A percentile compares a stretch with the other conserved stretches of the same genome.
Evolutionary conservation across 2,888 invertebrate species (phyloP).

Genomic region (Spodoptera littoralis): DNA sequence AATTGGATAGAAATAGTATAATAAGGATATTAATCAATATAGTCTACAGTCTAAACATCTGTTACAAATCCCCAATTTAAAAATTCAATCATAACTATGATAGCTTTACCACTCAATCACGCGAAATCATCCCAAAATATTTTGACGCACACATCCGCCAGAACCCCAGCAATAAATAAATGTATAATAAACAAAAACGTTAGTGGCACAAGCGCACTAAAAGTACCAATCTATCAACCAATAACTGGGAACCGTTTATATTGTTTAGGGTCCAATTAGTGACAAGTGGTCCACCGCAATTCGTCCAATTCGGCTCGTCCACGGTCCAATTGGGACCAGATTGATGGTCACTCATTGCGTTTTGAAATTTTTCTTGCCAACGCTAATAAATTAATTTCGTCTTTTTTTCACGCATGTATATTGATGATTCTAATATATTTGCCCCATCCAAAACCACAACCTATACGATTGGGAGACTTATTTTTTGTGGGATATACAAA

Average conservation of each 20-base stretch:
- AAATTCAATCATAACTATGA: neutral
- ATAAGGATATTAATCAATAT: no score
- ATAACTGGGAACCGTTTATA: slow-evolving; percentile 59
- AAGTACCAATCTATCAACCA: slow-evolving; percentile 71
- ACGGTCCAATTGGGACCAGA: slow-evolving; percentile 62
- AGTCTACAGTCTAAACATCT: no score
- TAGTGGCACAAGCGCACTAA: slow-evolving; percentile 34
- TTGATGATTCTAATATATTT: no score
- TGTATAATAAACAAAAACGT: slow-evolving; percentile 48
- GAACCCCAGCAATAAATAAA: slow-evolving; percentile 50
- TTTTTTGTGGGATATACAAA: no score
- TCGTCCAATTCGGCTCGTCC: slow-evolving; percentile 61
- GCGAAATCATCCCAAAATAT: slow-evolving; percentile 43
- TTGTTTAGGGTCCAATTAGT: slow-evolving; percentile 68
- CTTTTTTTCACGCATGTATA: no score
- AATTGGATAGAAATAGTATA: no score
- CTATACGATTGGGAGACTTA: no score
- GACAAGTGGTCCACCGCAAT: slow-evolving; percentile 69
- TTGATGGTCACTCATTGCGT: slow-evolving; percentile 65
- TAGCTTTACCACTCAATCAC: slow-evolving; percentile 34
- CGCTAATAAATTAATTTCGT: slow-evolving; percentile 2
- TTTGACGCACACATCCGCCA: slow-evolving; percentile 52
- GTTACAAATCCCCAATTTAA: no score
- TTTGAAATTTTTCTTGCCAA: slow-evolving; percentile 30
- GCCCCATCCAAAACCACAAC: no score